phyloP scores from a whole-genome alignment of 2,888 invertebrate genomes.

The Nipponacmea schrenckii region DNA sequence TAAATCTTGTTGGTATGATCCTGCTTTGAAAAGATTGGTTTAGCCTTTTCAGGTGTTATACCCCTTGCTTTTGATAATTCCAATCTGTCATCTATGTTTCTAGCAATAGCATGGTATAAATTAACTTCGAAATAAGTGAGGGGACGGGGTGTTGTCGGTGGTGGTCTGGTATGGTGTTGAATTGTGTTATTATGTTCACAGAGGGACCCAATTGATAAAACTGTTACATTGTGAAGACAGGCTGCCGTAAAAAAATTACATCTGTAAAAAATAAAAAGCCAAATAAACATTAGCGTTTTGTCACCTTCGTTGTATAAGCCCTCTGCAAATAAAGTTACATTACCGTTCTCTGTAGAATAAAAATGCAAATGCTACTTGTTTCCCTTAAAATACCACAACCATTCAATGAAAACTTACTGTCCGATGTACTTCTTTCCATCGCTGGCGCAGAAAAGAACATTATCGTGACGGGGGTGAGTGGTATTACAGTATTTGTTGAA shows the following conservation, averaged over 20 bases:
- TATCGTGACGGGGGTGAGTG: background rate
- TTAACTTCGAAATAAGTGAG: constrained; percentile 26
- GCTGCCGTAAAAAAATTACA: constrained; percentile 3
- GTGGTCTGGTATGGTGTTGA: background rate
- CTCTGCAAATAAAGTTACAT: too few relatives aligned
- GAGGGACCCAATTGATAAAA: background rate
- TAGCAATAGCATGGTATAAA: constrained; percentile 35
- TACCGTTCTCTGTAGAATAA: too few relatives aligned
- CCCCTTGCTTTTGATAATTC: constrained; percentile 25
- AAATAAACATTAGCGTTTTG: too few relatives aligned
- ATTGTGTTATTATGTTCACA: constrained; percentile 4
- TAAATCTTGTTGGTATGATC: constrained; percentile 41
- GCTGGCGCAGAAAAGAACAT: constrained; percentile 7
- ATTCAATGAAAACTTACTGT: background rate
- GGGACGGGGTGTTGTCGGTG: constrained; percentile 15
- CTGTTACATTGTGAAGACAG: constrained; percentile 8
- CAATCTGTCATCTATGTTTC: constrained; percentile 42
- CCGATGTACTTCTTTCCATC: constrained; percentile 13
- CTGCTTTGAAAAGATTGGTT: constrained; percentile 42
- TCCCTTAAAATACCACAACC: too few relatives aligned
- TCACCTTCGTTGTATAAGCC: too few relatives aligned
- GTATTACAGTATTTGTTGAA: background rate
- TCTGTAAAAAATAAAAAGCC: background rate
- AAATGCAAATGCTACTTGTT: too few relatives aligned
- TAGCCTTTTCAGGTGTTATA: constrained; percentile 29